Evolutionary conservation across 2,113 vertebrate genomes (phyloP), one percentile per base, ranked within the genome.

Genomic region (Dicentrarchus labrax): DNA sequence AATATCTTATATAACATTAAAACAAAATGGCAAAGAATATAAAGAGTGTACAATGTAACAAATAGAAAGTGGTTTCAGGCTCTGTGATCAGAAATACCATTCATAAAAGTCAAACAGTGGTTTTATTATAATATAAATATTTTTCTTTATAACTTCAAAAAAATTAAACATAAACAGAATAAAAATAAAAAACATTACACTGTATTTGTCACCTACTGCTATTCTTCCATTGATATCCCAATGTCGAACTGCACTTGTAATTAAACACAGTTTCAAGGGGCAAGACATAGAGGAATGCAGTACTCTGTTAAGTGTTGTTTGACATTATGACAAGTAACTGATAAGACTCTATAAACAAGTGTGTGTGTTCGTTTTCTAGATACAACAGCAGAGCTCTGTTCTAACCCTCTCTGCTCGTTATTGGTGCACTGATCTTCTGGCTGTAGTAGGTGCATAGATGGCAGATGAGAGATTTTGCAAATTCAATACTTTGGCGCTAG

Each of bases 331-430:
- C 88, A 92, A 86, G 84, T 68, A 67, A 66, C 78, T 90, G 94
- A 94, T 94, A 94, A 93, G 79, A 75, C 59, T 76, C 48, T 87
- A 78, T 89, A 91, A 90, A 92, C 89, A 91, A 75, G 50, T 47
- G 30, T 68, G 65, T 67, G 72, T 82, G 59, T 65, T 30, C 30
- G 66, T 62, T 67, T 69, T 51, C 30, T 78, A 61, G 78, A 83
- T 78, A 85, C 84, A 78, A 85, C 68, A 72, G 67, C 74, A 38
- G 17, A 53, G 71, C 72, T 76, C 71, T 69, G 30, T 38, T 71
- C 80, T 75, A 15, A 65, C 43, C 6, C 45, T 74, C 53, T 56
- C 15, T 30, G 57, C 68, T 86, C 72, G 59, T 84, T 83, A 89
- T n/a, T 11, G 2, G 71, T 60, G 21, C 24, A 54, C 48, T 53